Evolutionary conservation across 2,888 invertebrate species (phyloP), one percentile per base, ranked within the genome.

Genomic region (Pyrochroa serraticornis): DNA sequence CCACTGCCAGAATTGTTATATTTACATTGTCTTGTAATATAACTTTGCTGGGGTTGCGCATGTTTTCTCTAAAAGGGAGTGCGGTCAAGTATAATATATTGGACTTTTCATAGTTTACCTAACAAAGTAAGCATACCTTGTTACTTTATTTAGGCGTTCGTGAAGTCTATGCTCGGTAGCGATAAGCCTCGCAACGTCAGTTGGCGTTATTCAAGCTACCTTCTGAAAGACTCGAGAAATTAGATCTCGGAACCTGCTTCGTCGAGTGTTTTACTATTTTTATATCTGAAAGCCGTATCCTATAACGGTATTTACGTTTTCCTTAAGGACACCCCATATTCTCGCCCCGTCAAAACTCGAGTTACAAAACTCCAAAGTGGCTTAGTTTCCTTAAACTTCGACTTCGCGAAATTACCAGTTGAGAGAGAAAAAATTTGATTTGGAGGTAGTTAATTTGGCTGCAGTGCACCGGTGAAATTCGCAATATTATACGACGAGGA

Each of bases 401-500:
- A 38, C 38, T 50, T 42, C 3, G 22, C 22, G 22, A 47, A 52
- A 34, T 37, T 42, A 36, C 47, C 43, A 22, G 22, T 22, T 22
- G 2, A 22, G 5, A 22, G 22, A 22, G 5, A 22, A 35, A 35
- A 9, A 35, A 3, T 10, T 35, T 35, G 35, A 9, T 35, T 35
- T n/a, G n/a, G n/a, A n/a, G n/a, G n/a, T n/a, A n/a, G n/a, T n/a
- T n/a, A n/a, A n/a, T n/a, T n/a, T 35, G 2, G 35, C 35, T 35
- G 9, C 6, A 10, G n/a, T 35, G 22, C 22, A 22, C 22, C 22
- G 22, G 22, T 5, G 5, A 22, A 22, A 22, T 22, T 22, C 22
- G 22, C 22, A 22, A 46, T 48, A 47, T 56, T 54, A 58, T 46
- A 57, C 39, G 56, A 62, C 59, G 60, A 63, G 50, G 58, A 58